These are phyloP conservation scores for Phania funesta DNA, from an alignment of 2,888 invertebrate genomes.

Conservation along the genomic window DNA sequence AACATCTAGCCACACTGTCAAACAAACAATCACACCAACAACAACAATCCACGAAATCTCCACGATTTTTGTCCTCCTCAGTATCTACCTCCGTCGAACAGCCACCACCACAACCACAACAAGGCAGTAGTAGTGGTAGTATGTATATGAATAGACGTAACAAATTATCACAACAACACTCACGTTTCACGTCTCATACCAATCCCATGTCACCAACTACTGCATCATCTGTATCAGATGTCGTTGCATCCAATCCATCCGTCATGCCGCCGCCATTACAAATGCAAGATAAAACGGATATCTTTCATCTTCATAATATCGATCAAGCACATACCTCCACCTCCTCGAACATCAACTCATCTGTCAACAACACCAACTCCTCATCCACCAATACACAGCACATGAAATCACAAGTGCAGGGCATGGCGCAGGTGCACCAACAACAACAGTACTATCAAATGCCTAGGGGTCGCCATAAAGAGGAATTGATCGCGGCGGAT, in stretches of 20 bases:
- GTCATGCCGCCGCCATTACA: constrained; percentile 53
- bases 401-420: constrained; percentile 56
- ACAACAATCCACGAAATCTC: constrained; percentile 65
- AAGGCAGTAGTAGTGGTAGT: constrained; percentile 56
- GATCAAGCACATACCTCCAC: constrained; percentile 56
- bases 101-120: constrained; percentile 28
- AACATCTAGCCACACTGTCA: constrained; percentile 65
- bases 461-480: constrained; percentile 60
- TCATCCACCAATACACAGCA: constrained; percentile 49
- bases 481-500: constrained; percentile 64
- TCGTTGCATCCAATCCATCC: constrained; percentile 50
- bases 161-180: constrained; percentile 58
- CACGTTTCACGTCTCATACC: constrained; percentile 63
- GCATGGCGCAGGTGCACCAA: constrained; percentile 33
- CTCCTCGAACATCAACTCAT: constrained; percentile 25
- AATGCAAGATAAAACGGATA: constrained; percentile 65
- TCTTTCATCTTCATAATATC: constrained; percentile 64
- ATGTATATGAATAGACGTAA: constrained; percentile 57
- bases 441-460: constrained; percentile 61
- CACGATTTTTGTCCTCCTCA: constrained; percentile 67
- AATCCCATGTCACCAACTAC: constrained; percentile 56
- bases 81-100: constrained; percentile 63
- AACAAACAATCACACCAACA: constrained; percentile 59
- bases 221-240: constrained; percentile 66
- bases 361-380: constrained; percentile 45